Percentiles rank a stretch among this genome's conserved stretches.
Evolutionary conservation across 2,888 invertebrate species (phyloP).

Genomic region (Pasiphila rectangulata): DNA sequence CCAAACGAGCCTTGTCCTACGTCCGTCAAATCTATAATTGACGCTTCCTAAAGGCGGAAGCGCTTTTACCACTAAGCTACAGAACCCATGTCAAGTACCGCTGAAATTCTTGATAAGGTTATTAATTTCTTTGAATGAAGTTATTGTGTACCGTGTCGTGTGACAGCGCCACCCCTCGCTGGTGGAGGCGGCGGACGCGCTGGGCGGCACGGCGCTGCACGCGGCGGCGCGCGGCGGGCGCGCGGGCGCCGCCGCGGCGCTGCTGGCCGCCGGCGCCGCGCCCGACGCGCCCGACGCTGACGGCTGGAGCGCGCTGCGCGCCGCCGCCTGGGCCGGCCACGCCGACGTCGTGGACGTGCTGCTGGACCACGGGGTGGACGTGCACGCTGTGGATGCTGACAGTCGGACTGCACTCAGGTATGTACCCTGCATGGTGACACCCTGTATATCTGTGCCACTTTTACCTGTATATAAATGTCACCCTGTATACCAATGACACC

Average conservation of each 20-base stretch:
- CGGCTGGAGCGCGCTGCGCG: slow-evolving; percentile 94
- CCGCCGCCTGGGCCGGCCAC: slow-evolving; percentile 98
- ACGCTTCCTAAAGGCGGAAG: too few species aligned
- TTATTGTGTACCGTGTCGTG: too few species aligned
- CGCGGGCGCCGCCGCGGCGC: slow-evolving; percentile 85
- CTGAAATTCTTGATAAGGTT: too few species aligned
- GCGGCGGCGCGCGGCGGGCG: slow-evolving; percentile 91
- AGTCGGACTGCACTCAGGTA: slow-evolving; percentile 90
- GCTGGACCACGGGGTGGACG: slow-evolving; percentile 88
- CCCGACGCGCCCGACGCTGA: slow-evolving; percentile 92
- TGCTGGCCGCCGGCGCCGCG: slow-evolving; percentile 85
- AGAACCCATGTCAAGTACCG: too few species aligned
- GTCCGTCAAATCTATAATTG: too few species aligned
- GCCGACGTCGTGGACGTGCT: slow-evolving; percentile 91
- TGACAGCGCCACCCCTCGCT: slow-evolving; percentile 75
- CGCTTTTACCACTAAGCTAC: too few species aligned
- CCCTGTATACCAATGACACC: too few species aligned
- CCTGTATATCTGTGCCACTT: too few species aligned
- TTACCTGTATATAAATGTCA: too few species aligned
- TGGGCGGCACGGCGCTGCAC: slow-evolving; percentile 93
- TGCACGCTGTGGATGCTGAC: slow-evolving; percentile 93
- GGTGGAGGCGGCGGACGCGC: slow-evolving; percentile 85
- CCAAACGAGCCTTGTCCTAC: too few species aligned
- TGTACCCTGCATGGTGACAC: not conserved
- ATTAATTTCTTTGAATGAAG: too few species aligned